These are phyloP conservation scores for Cryptus armator DNA, from an alignment of 2,888 invertebrate species.

Conservation along the genomic window DNA sequence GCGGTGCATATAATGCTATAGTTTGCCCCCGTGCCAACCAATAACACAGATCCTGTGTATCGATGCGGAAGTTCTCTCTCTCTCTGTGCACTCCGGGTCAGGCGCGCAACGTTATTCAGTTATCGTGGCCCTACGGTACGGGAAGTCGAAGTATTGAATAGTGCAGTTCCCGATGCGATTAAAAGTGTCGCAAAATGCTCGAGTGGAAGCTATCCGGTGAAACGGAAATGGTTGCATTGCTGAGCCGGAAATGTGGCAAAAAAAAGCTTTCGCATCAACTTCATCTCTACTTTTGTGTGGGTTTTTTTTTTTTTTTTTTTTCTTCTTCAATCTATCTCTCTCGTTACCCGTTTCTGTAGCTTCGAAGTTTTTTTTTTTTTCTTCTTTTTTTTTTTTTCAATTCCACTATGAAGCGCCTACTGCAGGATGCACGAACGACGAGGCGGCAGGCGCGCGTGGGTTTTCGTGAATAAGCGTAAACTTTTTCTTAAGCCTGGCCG, in stretches of 20 bases:
- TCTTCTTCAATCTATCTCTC: conserved; percentile 43
- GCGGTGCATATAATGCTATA: neutral
- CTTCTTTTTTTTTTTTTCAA: conserved; percentile 38
- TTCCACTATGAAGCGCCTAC: conserved; percentile 18
- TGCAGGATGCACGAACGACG: conserved; percentile 11
- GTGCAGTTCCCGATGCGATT: conserved; percentile 1
- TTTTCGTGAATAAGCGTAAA: conserved; percentile 55
- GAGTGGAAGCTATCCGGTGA: neutral
- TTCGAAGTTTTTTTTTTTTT: conserved; percentile 13
- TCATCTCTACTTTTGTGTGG: neutral
- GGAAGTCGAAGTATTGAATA: conserved; percentile 6
- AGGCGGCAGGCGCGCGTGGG: conserved; percentile 1
- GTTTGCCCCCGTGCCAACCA: neutral
- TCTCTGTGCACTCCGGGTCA: neutral
- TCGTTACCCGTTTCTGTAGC: conserved; percentile 42
- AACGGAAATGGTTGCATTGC: conserved; percentile 21
- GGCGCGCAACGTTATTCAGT: conserved; percentile 2
- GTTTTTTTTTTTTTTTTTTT: conserved; percentile 24
- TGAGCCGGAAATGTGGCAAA: conserved; percentile 17
- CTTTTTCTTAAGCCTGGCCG: conserved; percentile 55
- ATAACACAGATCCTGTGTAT: neutral
- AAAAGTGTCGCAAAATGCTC: conserved; percentile 29
- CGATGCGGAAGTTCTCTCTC: neutral
- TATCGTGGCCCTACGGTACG: neutral
- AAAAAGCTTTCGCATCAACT: conserved; percentile 2